Evolutionary conservation across 2,113 vertebrate genomes (phyloP), one percentile per base, ranked within the genome.

Genomic region (Cariama cristata): DNA sequence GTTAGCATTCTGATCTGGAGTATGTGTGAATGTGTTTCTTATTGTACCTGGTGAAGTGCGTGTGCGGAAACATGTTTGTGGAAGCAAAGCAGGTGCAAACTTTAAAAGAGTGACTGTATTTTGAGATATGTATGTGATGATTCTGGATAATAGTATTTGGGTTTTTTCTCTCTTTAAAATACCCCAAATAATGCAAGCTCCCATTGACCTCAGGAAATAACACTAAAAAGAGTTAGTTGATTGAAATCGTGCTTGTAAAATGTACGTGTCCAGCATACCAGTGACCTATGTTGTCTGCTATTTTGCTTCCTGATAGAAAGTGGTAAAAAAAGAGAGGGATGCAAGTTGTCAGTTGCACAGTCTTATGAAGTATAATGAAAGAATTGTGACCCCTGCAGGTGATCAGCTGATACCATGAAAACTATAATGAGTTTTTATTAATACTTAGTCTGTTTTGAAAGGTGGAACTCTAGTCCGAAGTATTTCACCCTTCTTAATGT

Each of bases 321-420:
- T 27, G 21, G 20, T 85, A 45, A 75, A 72, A 77, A 89, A 84
- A 63, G 20, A 32, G 79, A 58, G 52, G 27, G 12, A 8, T 73
- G 32, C 15, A 40, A 27, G 16, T 16, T 75, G 53, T 30, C 38
- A 28, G 42, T 44, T 90, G 66, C 32, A 27, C 18, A n/a, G 24
- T 26, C 21, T 63, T n/a, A 44, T 2, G 26, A 66, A 89, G 19
- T 42, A 47, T 26, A 35, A 52, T 47, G 62, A 88, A 86, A 92
- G 40, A 87, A 62, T 82, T 85, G 62, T 94, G 77, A 95, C n/a
- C n/a, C 49, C 69, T 95, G 80, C 83, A 86, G 73, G 68, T 87
- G 44, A 79, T 89, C 35, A 63, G 38, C 19, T 88, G 50, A 55
- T 68, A 47, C 20, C 22, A 10, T 72, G 42, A 85, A 53, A 81